phyloP scores from a whole-genome alignment of 2,797 vertebrate genomes.

The Chloroceryle amazona region DNA sequence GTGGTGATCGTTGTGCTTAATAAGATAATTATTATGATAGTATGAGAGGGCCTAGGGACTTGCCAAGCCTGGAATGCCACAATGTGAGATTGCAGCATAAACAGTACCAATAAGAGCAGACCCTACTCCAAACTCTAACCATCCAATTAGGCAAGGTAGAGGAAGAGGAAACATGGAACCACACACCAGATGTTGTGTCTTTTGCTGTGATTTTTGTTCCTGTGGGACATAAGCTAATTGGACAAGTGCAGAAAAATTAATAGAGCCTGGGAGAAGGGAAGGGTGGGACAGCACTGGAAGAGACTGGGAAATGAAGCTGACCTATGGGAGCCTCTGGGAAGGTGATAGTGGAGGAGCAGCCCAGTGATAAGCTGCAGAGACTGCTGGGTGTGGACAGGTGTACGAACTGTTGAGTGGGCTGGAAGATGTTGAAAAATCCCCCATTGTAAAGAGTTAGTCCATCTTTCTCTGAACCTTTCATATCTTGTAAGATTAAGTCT shows the following conservation, averaged over 20 bases:
- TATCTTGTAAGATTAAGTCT: neutral
- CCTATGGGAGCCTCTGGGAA: fast-evolving
- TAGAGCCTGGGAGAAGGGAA: neutral
- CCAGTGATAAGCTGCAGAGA: neutral
- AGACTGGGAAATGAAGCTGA: neutral
- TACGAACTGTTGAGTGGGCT: neutral
- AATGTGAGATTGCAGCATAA: neutral
- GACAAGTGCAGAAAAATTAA: neutral
- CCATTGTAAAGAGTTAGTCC: neutral
- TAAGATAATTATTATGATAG: neutral
- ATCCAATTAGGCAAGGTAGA: neutral
- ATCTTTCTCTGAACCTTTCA: neutral
- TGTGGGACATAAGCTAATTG: neutral
- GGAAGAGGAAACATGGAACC: neutral
- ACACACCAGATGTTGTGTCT: neutral
- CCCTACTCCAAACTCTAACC: neutral
- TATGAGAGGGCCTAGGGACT: neutral
- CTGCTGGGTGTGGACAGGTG: neutral
- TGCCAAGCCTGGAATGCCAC: neutral
- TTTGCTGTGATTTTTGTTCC: neutral
- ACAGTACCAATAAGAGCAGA: neutral
- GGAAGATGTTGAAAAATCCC: neutral
- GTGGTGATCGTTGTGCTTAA: neutral
- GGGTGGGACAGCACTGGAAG: neutral
- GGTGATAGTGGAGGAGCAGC: neutral